These are phyloP conservation scores for Tryphoninae sp. DNA, from an alignment of 2,888 invertebrate genomes.

Conservation along the genomic window DNA sequence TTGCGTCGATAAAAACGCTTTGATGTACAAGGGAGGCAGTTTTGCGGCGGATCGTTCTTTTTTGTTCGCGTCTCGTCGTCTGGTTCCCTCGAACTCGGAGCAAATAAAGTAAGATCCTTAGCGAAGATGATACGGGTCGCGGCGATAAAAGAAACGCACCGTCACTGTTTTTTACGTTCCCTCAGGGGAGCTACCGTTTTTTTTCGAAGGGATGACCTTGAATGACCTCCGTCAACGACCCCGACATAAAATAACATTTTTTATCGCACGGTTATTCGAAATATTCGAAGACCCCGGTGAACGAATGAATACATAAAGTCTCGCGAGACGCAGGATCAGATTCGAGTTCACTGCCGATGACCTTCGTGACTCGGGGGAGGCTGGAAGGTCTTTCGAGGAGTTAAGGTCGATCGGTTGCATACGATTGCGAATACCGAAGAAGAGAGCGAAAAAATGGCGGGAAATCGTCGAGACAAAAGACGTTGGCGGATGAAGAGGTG, in stretches of 20 bases:
- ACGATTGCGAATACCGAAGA: conserved; percentile 29
- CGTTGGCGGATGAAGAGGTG: background rate
- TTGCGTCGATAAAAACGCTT: conserved; percentile 30
- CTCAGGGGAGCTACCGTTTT: background rate
- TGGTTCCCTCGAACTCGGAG: background rate
- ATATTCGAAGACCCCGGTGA: background rate
- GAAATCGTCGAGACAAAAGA: conserved; percentile 29
- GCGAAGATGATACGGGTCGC: background rate
- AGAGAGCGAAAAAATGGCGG: background rate
- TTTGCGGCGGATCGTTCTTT: background rate
- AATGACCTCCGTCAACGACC: conserved; percentile 13
- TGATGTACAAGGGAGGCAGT: conserved; percentile 32
- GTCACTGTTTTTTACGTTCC: background rate
- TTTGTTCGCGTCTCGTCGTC: background rate
- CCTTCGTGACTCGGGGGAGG: conserved; percentile 51
- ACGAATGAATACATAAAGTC: conserved; percentile 6
- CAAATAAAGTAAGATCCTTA: background rate
- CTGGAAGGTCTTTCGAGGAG: conserved; percentile 47
- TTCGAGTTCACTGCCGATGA: conserved; percentile 28
- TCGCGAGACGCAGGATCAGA: conserved; percentile 19
- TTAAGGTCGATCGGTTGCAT: conserved; percentile 45
- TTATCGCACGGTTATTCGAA: background rate
- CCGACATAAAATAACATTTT: background rate
- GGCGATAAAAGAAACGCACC: background rate
- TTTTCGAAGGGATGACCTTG: background rate